phyloP scores from a whole-genome alignment of 2,113 vertebrate genomes.

The Xerus inauris region DNA sequence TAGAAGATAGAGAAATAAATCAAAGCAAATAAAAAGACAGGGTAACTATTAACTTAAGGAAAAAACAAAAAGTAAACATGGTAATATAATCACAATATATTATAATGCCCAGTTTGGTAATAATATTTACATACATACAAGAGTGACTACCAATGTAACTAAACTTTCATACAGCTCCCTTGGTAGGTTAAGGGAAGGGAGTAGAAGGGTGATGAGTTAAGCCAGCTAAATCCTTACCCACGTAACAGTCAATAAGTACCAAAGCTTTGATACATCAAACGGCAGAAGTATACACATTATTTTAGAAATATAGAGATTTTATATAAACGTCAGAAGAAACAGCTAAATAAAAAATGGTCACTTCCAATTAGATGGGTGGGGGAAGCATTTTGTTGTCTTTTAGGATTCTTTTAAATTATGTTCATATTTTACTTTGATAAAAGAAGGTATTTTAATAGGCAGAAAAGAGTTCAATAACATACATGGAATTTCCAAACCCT shows the following conservation, averaged over 20 bases:
- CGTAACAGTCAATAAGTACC: not conserved
- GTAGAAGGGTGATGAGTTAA: not conserved
- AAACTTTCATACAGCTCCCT: conserved; percentile 1
- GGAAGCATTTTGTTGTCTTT: not conserved
- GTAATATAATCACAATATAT: not conserved
- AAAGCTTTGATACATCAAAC: not conserved
- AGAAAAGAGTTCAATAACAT: conserved; percentile 78
- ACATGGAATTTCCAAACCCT: conserved; percentile 95
- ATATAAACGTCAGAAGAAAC: conserved; percentile 9
- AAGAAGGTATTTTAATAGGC: conserved; percentile 18
- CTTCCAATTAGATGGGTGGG: not conserved
- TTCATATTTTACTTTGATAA: conserved; percentile 15
- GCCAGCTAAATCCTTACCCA: not conserved
- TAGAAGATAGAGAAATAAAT: conserved; percentile 25
- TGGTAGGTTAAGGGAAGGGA: not conserved
- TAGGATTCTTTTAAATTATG: conserved; percentile 12
- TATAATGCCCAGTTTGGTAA: not conserved
- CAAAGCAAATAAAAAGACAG: conserved; percentile 15
- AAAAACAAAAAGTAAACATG: conserved; percentile 20
- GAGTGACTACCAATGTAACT: not conserved
- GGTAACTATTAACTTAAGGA: conserved; percentile 6
- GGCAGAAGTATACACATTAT: not conserved
- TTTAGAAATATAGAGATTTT: conserved; percentile 21
- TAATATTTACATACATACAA: not conserved
- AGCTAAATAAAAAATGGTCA: not conserved